Conservation (phyloP, 2,797 vertebrate species). For the Pangasius mekongensis region DNA sequence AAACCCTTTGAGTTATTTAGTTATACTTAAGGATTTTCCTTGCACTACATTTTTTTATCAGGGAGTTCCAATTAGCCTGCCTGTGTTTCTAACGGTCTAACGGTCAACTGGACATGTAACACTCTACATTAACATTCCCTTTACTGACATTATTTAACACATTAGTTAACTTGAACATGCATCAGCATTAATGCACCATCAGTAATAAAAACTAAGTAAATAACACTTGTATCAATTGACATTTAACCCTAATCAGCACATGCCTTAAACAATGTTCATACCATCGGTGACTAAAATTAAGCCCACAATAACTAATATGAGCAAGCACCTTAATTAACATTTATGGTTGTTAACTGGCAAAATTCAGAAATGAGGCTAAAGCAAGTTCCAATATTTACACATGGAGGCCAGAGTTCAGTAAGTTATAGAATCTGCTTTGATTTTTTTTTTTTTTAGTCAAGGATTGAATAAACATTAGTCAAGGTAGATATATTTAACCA, state of each 20-base stretch:
- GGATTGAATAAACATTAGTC: not conserved
- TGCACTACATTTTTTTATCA: conserved; percentile 2
- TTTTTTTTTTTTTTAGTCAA: not conserved
- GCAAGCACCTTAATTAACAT: not conserved
- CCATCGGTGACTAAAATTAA: not conserved
- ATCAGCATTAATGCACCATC: not conserved
- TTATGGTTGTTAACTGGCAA: not conserved
- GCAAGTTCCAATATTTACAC: not conserved
- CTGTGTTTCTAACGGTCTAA: too few species aligned
- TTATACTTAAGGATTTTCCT: not conserved
- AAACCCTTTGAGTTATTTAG: conserved; percentile 28
- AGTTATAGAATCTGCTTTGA: not conserved
- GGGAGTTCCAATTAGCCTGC: not conserved
- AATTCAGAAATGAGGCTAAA: not conserved
- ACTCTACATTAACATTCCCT: not conserved
- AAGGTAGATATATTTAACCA: not conserved
- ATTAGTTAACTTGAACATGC: not conserved
- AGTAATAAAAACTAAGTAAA: not conserved
- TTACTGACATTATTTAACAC: not conserved
- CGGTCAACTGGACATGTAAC: not conserved
- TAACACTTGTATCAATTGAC: not conserved
- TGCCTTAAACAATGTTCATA: not conserved
- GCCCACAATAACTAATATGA: not conserved
- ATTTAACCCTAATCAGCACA: not conserved
- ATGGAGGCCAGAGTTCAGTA: not conserved